Conservation (phyloP, 2,888 invertebrate genomes). For the Miltochrista miniata region DNA sequence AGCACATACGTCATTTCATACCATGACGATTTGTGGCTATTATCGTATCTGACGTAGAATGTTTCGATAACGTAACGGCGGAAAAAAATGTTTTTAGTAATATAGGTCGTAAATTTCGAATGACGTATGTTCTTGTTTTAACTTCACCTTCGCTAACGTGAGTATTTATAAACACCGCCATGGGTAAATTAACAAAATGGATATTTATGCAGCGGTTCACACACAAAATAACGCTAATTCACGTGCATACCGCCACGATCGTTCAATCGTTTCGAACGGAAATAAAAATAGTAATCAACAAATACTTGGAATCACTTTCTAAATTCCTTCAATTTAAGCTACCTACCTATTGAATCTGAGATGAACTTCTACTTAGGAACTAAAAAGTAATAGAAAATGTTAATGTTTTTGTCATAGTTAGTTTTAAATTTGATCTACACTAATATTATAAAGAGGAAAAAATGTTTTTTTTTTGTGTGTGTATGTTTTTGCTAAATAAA, state of each 20-base stretch:
- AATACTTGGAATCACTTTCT: constrained; percentile 6
- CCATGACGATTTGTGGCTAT: constrained; percentile 43
- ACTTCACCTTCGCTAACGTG: too few relatives aligned
- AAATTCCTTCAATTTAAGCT: neutral
- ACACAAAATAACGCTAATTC: neutral
- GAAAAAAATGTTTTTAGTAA: constrained; percentile 26
- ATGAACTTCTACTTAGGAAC: neutral
- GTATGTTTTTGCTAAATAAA: too few relatives aligned
- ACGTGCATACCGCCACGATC: too few relatives aligned
- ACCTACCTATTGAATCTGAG: neutral
- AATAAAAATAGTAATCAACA: constrained; percentile 4
- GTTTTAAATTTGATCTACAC: too few relatives aligned
- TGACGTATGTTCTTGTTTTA: neutral
- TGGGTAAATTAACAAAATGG: neutral
- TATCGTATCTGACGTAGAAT: constrained; percentile 39
- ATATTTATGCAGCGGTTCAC: neutral
- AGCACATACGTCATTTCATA: constrained; percentile 37
- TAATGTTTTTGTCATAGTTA: neutral
- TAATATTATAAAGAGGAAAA: too few relatives aligned
- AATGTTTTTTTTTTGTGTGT: too few relatives aligned
- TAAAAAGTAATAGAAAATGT: neutral
- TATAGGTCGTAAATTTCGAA: constrained; percentile 22
- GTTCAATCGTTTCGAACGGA: neutral
- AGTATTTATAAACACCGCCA: neutral
- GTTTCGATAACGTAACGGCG: constrained; percentile 41